Percentiles rank a stretch among this genome's conserved stretches.
Evolutionary conservation across 2,113 vertebrate species (phyloP).

Genomic region (Bagarius yarrelli): DNA sequence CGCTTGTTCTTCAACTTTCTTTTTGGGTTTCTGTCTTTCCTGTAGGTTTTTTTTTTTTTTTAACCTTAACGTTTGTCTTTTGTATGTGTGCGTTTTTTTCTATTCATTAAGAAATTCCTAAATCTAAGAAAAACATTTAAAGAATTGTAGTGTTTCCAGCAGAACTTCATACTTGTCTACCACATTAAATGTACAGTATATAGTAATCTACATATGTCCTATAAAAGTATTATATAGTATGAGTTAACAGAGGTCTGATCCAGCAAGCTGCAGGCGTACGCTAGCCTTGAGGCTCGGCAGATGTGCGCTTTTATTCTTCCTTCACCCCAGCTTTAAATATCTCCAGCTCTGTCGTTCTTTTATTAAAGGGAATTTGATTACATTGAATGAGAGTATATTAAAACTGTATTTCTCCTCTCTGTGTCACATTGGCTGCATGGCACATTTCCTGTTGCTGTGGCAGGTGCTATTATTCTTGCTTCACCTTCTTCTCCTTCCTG

Average conservation of each 20-base stretch:
- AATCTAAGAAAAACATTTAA: not conserved
- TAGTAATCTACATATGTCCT: no score
- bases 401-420: conserved; percentile 46
- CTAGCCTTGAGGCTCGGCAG: conserved; percentile 3
- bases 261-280: not conserved
- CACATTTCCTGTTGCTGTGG: conserved; percentile 31
- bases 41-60: not conserved
- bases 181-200: no score
- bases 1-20: not conserved
- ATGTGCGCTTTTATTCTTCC: conserved; percentile 23
- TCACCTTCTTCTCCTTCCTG: not conserved
- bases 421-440: conserved; percentile 28
- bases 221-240: not conserved
- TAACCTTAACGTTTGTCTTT: not conserved
- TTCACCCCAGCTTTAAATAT: conserved; percentile 37
- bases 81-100: not conserved
- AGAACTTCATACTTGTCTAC: not conserved
- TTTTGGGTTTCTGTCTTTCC: not conserved
- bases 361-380: conserved; percentile 54
- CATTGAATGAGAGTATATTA: conserved; percentile 44
- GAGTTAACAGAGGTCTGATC: not conserved
- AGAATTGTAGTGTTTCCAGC: no score
- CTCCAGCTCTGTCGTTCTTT: conserved; percentile 22
- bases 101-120: not conserved
- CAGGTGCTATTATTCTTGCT: conserved; percentile 42